phyloP scores from a whole-genome alignment of 2,113 vertebrate genomes.

The Fukomys damarensis region DNA sequence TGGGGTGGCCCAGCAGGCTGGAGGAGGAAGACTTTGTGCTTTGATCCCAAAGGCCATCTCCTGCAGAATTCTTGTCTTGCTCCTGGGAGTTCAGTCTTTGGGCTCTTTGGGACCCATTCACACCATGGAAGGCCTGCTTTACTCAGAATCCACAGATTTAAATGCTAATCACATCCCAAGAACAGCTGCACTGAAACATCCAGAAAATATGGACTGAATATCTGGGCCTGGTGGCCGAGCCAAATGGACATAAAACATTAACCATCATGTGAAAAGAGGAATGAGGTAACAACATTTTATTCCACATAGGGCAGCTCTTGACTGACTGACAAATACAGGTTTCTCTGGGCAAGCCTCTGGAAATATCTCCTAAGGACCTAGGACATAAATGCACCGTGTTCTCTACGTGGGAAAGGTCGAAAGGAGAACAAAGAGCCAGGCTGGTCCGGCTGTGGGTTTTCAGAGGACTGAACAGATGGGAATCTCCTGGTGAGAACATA shows the following conservation, averaged over 20 bases:
- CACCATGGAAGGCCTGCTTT: background rate
- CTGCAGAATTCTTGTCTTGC: background rate
- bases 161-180: background rate
- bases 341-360: background rate
- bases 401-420: slow-evolving; percentile 8
- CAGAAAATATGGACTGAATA: background rate
- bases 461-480: slow-evolving; percentile 35
- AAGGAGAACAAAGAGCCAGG: background rate
- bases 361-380: background rate
- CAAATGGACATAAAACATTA: background rate
- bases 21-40: background rate
- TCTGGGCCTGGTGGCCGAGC: background rate
- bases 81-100: background rate
- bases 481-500: background rate
- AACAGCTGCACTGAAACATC: background rate
- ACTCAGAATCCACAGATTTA: background rate
- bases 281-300: background rate
- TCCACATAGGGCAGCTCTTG: background rate
- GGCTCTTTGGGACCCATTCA: background rate
- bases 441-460: background rate
- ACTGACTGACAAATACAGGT: background rate
- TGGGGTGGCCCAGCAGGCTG: background rate
- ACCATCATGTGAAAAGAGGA: background rate
- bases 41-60: too few species aligned
- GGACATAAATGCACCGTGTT: background rate